Evolutionary conservation across 2,113 vertebrate genomes (phyloP).

Genomic region (Pardalotus punctatus): DNA sequence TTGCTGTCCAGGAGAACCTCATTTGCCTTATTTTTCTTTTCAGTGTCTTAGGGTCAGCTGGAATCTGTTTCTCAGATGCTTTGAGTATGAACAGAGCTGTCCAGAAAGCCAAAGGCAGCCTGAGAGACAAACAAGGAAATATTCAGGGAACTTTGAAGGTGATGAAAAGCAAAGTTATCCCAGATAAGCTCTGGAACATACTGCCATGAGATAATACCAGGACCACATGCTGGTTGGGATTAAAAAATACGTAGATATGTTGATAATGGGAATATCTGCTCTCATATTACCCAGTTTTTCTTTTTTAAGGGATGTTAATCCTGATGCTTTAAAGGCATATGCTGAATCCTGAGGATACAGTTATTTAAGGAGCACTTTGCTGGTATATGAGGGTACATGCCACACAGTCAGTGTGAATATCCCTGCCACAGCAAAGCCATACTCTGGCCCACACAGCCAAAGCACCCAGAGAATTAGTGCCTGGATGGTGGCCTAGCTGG

Average conservation of each 20-base stretch:
- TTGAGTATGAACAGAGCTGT: background rate
- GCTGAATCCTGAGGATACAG: background rate
- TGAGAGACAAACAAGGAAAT: constrained; percentile 1
- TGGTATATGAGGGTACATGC: background rate
- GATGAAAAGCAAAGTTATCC: constrained; percentile 47
- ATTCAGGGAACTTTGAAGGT: constrained; percentile 21
- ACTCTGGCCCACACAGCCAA: background rate
- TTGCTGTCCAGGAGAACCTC: background rate
- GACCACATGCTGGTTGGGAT: constrained; percentile 17
- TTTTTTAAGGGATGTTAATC: constrained; percentile 36
- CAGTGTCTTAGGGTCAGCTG: background rate
- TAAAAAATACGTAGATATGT: constrained; percentile 42
- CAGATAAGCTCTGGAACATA: constrained; percentile 40
- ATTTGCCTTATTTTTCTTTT: background rate
- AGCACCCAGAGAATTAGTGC: background rate
- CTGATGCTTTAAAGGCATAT: constrained; percentile 8
- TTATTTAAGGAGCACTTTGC: constrained; percentile 34
- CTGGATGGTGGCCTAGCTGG: background rate
- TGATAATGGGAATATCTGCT: constrained; percentile 50
- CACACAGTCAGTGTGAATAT: background rate
- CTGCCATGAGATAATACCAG: constrained; percentile 21
- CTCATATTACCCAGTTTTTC: constrained; percentile 26
- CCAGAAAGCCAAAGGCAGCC: background rate
- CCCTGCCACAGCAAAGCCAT: background rate
- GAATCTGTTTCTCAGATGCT: background rate